Evolutionary conservation across 1,140 invertebrate genomes (phyloP).

Genomic region (Solenopsis invicta): DNA sequence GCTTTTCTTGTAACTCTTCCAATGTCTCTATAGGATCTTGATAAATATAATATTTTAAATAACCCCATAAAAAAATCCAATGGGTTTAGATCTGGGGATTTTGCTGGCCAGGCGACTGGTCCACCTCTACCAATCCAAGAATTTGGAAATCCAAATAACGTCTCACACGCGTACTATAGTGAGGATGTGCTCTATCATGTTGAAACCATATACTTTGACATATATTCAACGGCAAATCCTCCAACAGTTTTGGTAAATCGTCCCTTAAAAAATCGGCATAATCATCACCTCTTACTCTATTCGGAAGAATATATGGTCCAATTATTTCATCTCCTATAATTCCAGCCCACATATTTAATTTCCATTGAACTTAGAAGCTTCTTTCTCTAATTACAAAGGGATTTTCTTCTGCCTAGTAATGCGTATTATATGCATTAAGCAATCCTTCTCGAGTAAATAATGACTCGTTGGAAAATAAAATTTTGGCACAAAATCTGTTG

Average conservation of each 20-base stretch:
- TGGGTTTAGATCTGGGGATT: background rate
- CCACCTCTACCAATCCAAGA: background rate
- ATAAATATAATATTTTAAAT: no score
- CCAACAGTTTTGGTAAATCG: background rate
- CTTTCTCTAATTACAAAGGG: background rate
- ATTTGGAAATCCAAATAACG: no score
- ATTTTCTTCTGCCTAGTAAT: no score
- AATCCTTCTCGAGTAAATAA: no score
- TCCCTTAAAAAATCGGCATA: no score
- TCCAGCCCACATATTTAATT: background rate
- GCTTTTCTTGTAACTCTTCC: no score
- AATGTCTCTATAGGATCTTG: no score
- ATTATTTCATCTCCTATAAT: no score
- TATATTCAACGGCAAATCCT: background rate
- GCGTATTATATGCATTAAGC: no score
- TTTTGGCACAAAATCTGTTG: no score
- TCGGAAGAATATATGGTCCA: background rate
- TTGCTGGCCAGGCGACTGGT: background rate
- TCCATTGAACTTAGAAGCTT: slow-evolving; percentile 2
- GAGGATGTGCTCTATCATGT: background rate
- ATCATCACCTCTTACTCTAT: slow-evolving; percentile 27
- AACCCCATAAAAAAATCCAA: no score
- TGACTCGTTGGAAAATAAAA: no score
- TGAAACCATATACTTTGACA: background rate
- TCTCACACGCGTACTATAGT: background rate